Conservation (phyloP, 2,113 vertebrate species). For the Lophotis ruficrista region DNA sequence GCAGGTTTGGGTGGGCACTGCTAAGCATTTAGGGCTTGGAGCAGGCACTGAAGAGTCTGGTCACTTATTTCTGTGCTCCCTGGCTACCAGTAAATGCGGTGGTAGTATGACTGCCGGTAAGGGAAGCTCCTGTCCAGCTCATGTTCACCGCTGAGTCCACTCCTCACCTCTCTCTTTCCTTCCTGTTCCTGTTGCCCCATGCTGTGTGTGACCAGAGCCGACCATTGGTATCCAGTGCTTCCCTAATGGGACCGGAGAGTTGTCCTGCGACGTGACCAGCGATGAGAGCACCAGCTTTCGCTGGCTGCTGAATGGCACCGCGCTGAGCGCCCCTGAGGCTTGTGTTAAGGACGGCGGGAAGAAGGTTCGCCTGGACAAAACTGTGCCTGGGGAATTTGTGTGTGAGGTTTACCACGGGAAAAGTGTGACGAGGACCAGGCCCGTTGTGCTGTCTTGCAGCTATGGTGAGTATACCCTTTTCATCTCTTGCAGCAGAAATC, state of each 20-base stretch:
- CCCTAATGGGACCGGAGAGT: conserved; percentile 22
- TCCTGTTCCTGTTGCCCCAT: accelerated
- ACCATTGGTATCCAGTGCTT: conserved; percentile 37
- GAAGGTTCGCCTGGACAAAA: conserved; percentile 52
- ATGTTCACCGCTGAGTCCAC: neutral
- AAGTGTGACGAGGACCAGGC: neutral
- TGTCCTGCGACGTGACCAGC: conserved; percentile 7
- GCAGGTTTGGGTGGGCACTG: neutral
- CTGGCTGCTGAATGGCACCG: conserved; percentile 29
- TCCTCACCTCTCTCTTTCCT: neutral
- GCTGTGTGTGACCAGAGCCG: neutral
- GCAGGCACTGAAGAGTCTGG: neutral
- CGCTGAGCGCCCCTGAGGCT: neutral
- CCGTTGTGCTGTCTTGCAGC: conserved; percentile 27
- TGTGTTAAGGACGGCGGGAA: conserved; percentile 48
- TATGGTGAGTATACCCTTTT: conserved; percentile 42
- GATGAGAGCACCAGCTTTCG: neutral
- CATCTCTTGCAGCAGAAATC: neutral
- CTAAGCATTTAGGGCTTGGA: neutral
- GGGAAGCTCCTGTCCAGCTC: neutral
- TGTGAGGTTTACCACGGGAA: neutral
- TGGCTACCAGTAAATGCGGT: accelerated
- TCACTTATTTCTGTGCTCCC: neutral
- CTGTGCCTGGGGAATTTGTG: neutral
- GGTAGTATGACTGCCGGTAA: neutral